Percentiles rank a stretch among this genome's conserved stretches.
These are phyloP conservation scores for Aphelocoma californica DNA, from an alignment of 2,797 vertebrate genomes.

Conservation along the genomic window DNA sequence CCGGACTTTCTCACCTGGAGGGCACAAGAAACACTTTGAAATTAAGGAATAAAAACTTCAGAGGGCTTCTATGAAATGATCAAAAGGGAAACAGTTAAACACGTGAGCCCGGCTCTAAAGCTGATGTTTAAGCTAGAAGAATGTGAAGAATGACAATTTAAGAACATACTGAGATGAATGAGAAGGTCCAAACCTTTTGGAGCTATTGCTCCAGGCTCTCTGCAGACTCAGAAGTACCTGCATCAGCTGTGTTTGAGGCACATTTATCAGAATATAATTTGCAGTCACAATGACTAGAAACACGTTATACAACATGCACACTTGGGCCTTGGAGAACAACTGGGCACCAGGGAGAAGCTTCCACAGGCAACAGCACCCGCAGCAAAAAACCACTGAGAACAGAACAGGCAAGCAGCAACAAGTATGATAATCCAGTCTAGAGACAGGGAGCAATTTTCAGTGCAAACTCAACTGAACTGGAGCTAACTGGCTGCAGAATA, in stretches of 20 bases:
- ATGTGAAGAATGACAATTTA: constrained; percentile 32
- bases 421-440: neutral
- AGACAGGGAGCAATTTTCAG: neutral
- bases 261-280: constrained; percentile 15
- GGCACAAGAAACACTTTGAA: constrained; percentile 35
- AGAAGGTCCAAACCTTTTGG: neutral
- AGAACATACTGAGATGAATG: constrained; percentile 10
- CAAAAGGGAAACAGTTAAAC: constrained; percentile 32
- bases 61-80: neutral
- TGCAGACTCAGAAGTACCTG: neutral
- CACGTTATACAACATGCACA: neutral
- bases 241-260: neutral
- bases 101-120: neutral
- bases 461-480: neutral
- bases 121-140: neutral
- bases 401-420: neutral
- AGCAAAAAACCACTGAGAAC: neutral
- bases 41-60: constrained; percentile 34
- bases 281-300: neutral
- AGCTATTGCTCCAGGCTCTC: constrained; percentile 11
- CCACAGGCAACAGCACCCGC: neutral
- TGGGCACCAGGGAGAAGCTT: neutral
- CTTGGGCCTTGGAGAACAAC: neutral
- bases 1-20: constrained; percentile 23
- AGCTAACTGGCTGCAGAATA: neutral